Conservation (phyloP, 2,113 vertebrate species). For the Corydoras maculifer region DNA sequence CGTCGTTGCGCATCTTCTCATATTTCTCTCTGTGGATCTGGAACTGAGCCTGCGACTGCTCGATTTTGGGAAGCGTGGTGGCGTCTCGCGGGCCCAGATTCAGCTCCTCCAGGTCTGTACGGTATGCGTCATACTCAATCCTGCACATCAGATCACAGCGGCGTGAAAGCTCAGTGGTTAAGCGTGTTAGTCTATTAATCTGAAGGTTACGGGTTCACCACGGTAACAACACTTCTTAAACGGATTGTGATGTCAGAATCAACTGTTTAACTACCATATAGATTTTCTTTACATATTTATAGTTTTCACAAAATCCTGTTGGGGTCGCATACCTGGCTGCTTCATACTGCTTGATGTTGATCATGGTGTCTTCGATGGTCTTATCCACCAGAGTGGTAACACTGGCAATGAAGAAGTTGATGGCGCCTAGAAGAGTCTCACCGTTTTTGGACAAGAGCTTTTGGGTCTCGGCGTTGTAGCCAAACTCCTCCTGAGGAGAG, state of each 20-base stretch:
- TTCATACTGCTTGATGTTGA: constrained; percentile 97
- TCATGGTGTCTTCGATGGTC: constrained; percentile 94
- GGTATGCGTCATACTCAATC: constrained; percentile 92
- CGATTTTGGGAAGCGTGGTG: constrained; percentile 88
- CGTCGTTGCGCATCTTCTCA: constrained; percentile 88
- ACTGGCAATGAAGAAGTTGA: constrained; percentile 92
- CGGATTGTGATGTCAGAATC: too few species aligned
- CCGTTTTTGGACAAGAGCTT: constrained; percentile 96
- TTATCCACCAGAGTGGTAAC: constrained; percentile 95
- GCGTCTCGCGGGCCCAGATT: constrained; percentile 90
- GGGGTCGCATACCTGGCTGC: constrained; percentile 73
- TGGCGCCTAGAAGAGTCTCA: constrained; percentile 89
- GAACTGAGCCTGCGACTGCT: constrained; percentile 85
- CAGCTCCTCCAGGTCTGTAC: constrained; percentile 91
- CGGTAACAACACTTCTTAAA: too few species aligned
- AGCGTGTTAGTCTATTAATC: too few species aligned
- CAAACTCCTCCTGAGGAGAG: constrained; percentile 85
- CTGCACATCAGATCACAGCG: constrained; percentile 50
- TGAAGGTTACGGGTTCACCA: too few species aligned
- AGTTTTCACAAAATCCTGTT: neutral
- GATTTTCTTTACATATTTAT: too few species aligned
- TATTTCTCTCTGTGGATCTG: constrained; percentile 92
- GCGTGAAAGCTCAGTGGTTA: too few species aligned
- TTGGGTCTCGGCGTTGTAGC: constrained; percentile 96
- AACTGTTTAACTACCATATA: too few species aligned